Conservation (phyloP, 1,140 invertebrate species). For the Lepidostoma basale region DNA sequence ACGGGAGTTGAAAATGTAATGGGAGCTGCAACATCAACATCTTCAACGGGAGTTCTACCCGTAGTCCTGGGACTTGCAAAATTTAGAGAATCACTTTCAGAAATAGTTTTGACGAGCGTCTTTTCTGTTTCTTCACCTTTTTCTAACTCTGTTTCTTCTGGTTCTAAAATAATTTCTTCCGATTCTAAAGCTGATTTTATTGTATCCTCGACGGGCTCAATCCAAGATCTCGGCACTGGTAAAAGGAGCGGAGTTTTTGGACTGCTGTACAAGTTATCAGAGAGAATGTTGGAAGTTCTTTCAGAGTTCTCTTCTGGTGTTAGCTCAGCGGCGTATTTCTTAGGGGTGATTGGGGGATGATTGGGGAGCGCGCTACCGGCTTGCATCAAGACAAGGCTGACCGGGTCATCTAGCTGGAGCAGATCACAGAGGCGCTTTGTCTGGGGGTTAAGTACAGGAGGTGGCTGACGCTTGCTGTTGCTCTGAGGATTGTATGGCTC, state of each 20-base stretch:
- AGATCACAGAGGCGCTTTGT: constrained; percentile 81
- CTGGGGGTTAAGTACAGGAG: constrained; percentile 77
- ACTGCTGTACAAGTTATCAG: constrained; percentile 52
- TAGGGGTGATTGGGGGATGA: constrained; percentile 36
- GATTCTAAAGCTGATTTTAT: too few relatives aligned
- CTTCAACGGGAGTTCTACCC: background rate
- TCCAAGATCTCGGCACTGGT: constrained; percentile 29
- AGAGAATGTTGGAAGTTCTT: constrained; percentile 17
- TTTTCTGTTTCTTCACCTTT: too few relatives aligned
- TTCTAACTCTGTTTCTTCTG: too few relatives aligned
- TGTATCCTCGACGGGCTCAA: too few relatives aligned
- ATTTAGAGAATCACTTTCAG: too few relatives aligned
- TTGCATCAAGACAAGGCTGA: constrained; percentile 58
- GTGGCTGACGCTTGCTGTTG: constrained; percentile 50
- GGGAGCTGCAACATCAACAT: background rate
- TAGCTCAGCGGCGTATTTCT: background rate
- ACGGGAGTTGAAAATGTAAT: constrained; percentile 39
- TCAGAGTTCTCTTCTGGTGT: constrained; percentile 6
- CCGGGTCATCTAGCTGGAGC: constrained; percentile 79
- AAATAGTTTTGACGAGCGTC: background rate
- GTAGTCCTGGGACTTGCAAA: too few relatives aligned
- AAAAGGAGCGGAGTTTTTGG: constrained; percentile 14
- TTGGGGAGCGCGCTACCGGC: constrained; percentile 44
- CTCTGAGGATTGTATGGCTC: constrained; percentile 63
- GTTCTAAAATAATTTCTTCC: too few relatives aligned